Evolutionary conservation across 1,140 invertebrate genomes (phyloP), one percentile per base, ranked within the genome.

Genomic region (Megalonaias nervosa): DNA sequence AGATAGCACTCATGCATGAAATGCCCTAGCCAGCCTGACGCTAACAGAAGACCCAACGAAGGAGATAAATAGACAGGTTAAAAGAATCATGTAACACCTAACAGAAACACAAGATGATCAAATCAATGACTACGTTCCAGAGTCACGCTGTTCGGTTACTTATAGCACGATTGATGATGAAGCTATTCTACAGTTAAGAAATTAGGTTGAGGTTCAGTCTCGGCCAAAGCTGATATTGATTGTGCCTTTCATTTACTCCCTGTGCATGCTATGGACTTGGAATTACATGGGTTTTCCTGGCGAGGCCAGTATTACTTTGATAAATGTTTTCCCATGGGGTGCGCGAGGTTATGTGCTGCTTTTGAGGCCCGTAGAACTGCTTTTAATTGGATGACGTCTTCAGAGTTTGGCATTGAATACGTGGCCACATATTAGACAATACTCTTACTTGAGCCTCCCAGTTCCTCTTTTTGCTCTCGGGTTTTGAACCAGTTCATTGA

Each of bases 191-290:
- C 21, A 4, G 23, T 62, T 4, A 13, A 61, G 14, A 71, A 61
- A 61, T 16, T 61, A 19, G 66, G 66, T 58, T 19, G 13, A 61
- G 74, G 66, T 38, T n/a, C 26, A 9, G 58, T 61, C 0, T 61
- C 68, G 15, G 58, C 38, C 55, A 74, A 74, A 55, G 65, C 71
- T n/a, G 71, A 74, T 59, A 66, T 74, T 21, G 71, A 21, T 31
- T 5, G 26, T 17, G 74, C 74, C 38, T 75, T 75, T 59, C n/a
- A 66, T 5, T 23, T 75, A 21, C 68, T 74, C 23, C 75, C 75
- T 6, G 48, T 77, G 15, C 67, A 77, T 23, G 67, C 75, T 9
- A 61, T 65, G 26, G 75, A 77, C 55, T 59, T 66, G 21, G 21
- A 77, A 55, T 48, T 77, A 19, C 38, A 71, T 15, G 65, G 74